Evolutionary conservation across 2,888 invertebrate genomes (phyloP), one percentile per base, ranked within the genome.

Genomic region (Yponomeuta cagnagella): DNA sequence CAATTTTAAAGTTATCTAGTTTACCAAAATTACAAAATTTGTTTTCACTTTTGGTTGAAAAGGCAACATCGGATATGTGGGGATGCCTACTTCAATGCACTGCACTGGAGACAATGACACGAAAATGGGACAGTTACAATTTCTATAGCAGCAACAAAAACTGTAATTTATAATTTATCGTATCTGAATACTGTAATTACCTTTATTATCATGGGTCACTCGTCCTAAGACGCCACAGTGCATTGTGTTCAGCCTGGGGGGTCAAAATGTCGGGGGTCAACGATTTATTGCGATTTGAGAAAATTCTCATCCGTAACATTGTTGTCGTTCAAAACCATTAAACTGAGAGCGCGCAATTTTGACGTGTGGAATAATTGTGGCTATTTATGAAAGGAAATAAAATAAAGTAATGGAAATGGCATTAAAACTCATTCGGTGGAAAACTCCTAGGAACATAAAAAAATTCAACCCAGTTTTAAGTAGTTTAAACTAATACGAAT

Each of bases 221-320:
- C 81, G 81, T 81, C 84, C 85, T 78, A 89, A 92, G 91, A 91
- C 83, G 90, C 78, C 80, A 71, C 69, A 71, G 69, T 33, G 79
- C 75, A 82, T 88, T 89, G 87, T 89, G 77, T 75, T 73, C 43
- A 58, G 48, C 73, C 76, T 76, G 71, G 73, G 80, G 91, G 92
- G 90, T 90, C 91, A 89, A 85, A 88, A 88, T 85, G 88, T 86
- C 15, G 82, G 79, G 89, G 91, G 88, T 88, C 87, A 87, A 80
- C 79, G 76, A 84, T 89, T 89, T 88, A 89, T 87, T 82, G 78
- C 82, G 77, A 80, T 85, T 86, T 82, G 77, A 77, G 79, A 82
- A 87, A 85, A 86, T 81, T 84, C 81, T 81, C 78, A 82, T 77
- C 82, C 83, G 78, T 82, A 77, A 82, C 79, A 85, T 83, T 83